phyloP scores from a whole-genome alignment of 2,888 invertebrate species.

The Leucophenga maculata region DNA sequence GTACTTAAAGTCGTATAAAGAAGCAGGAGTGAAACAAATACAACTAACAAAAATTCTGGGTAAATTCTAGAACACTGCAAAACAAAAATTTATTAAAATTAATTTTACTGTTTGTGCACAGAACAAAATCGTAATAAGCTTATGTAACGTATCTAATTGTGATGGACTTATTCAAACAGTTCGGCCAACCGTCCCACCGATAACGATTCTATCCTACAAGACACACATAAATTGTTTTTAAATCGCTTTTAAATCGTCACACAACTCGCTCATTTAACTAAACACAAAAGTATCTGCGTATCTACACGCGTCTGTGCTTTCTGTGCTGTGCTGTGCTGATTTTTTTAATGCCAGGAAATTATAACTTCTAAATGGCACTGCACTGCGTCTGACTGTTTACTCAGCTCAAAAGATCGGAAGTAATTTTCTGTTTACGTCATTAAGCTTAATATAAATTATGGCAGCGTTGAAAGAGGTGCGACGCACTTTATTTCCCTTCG shows the following conservation, averaged over 20 bases:
- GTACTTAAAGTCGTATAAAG: too few species aligned
- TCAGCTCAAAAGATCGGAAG: slow-evolving; percentile 13
- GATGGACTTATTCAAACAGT: not conserved
- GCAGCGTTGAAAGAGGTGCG: not conserved
- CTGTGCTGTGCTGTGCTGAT: not conserved
- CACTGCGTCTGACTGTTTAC: not conserved
- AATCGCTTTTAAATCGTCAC: not conserved
- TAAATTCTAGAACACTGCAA: not conserved
- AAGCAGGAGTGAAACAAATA: too few species aligned
- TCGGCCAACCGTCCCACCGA: too few species aligned
- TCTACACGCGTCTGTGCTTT: not conserved
- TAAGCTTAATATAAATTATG: slow-evolving; percentile 12
- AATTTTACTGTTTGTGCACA: not conserved
- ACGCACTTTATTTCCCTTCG: not conserved
- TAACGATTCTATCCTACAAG: too few species aligned
- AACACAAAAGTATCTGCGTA: not conserved
- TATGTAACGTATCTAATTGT: slow-evolving; percentile 22
- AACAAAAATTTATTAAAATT: not conserved
- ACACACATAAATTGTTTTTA: slow-evolving; percentile 16
- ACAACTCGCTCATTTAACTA: too few species aligned
- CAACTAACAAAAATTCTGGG: too few species aligned
- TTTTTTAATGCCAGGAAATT: not conserved
- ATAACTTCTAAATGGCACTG: not conserved
- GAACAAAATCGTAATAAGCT: slow-evolving; percentile 5
- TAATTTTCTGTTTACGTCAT: slow-evolving; percentile 22